Conservation (phyloP, 2,113 vertebrate genomes). For the Atrichornis clamosus region DNA sequence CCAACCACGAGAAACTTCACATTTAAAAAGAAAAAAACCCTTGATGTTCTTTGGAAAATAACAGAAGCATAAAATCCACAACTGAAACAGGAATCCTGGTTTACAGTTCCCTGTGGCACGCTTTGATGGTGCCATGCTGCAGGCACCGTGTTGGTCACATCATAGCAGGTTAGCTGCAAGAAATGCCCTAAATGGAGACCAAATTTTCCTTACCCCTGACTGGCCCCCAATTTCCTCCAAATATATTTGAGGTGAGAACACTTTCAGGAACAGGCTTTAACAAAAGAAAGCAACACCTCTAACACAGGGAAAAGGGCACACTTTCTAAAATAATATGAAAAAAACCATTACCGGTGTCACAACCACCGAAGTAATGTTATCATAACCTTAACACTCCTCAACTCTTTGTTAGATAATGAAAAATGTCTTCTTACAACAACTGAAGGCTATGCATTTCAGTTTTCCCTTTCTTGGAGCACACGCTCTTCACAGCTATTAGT, state of each 20-base stretch:
- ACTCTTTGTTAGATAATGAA: background rate
- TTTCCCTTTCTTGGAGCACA: background rate
- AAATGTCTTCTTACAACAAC: slow-evolving; percentile 1
- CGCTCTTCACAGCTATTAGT: background rate
- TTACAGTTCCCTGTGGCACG: background rate
- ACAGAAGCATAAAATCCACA: background rate
- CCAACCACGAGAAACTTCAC: background rate
- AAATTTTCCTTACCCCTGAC: background rate
- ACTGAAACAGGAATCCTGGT: background rate
- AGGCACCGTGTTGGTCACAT: background rate
- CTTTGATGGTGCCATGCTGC: background rate
- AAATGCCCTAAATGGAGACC: background rate
- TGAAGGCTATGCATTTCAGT: background rate
- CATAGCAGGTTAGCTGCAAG: background rate
- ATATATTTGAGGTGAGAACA: background rate
- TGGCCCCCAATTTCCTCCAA: background rate
- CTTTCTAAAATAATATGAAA: background rate
- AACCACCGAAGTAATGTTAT: background rate
- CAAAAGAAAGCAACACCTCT: background rate
- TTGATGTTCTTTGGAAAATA: background rate
- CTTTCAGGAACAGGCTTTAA: background rate
- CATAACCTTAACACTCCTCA: background rate
- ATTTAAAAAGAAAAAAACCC: background rate
- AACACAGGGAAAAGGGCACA: background rate
- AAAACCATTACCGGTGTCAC: background rate